Evolutionary conservation across 1,140 invertebrate species (phyloP), one percentile per base, ranked within the genome.

Genomic region (Apis laboriosa): DNA sequence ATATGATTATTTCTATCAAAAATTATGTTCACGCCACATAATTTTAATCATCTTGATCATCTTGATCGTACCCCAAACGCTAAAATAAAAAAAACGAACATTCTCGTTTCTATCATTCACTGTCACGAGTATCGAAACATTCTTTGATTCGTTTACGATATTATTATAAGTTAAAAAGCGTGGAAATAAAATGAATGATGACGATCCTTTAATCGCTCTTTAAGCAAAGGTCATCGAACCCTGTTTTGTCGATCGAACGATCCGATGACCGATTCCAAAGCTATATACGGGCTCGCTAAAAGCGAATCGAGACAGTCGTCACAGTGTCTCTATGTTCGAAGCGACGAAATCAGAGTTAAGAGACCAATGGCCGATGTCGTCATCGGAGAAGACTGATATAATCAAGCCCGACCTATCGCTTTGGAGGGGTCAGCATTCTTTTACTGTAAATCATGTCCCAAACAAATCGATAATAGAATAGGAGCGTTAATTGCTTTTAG

Each of bases 401-500:
- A 86, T 87, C 70, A 53, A 73, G n/a, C 61, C 19, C 28, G 80
- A 78, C 63, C 78, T 85, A 58, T 77, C 34, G 61, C 24, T 77
- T 83, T 79, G 28, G 21, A 75, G 80, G 55, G 74, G 84, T 86
- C 84, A 83, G 74, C 73, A 77, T 84, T 51, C 67, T 77, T n/a
- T 13, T 76, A 55, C n/a, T 24, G 34, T 49, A 34, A 51, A 9
- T 60, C 70, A 72, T 28, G 43, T 81, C 53, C 61, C 61, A 51
- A 67, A 75, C 28, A 17, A 28, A 17, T 75, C 51, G 60, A 64
- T 34, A 34, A 34, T 49, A 55, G 13, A 64, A 51, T 19, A 60
- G 11, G 7, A 24, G 17, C 9, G 9, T 78, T 78, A 61, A 70
- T 78, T 70, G 17, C 66, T 15, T n/a, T 7, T 21, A 11, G 5